Evolutionary conservation across 2,113 vertebrate genomes (phyloP).

Genomic region (Propithecus coquereli): DNA sequence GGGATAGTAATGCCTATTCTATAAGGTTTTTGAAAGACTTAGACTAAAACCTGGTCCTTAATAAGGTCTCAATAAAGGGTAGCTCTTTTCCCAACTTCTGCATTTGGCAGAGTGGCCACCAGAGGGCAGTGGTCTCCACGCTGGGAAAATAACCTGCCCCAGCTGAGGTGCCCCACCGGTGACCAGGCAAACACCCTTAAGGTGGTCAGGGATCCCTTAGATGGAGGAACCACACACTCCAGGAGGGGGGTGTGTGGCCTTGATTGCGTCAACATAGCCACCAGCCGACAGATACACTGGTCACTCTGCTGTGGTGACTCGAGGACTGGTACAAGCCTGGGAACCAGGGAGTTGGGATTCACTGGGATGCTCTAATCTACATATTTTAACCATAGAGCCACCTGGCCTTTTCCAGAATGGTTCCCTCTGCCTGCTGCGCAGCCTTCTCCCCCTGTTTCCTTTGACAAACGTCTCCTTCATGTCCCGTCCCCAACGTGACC

Average conservation of each 20-base stretch:
- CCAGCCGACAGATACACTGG: background rate
- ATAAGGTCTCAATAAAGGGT: background rate
- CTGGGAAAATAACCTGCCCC: background rate
- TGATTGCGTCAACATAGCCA: background rate
- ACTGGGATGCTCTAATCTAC: background rate
- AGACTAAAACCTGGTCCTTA: background rate
- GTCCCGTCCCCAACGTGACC: background rate
- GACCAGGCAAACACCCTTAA: background rate
- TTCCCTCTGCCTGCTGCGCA: background rate
- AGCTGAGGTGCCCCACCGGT: fast-evolving
- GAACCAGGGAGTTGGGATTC: background rate
- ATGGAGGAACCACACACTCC: background rate
- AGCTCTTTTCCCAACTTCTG: background rate
- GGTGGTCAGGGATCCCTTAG: background rate
- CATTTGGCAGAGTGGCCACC: slow-evolving; percentile 40
- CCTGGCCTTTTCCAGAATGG: background rate
- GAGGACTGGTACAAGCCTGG: background rate
- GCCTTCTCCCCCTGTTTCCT: background rate
- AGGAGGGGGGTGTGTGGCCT: background rate
- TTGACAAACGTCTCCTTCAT: background rate
- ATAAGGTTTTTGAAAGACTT: background rate
- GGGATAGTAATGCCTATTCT: background rate
- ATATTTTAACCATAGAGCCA: background rate
- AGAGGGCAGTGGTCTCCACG: slow-evolving; percentile 43
- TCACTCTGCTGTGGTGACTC: background rate